phyloP scores from a whole-genome alignment of 2,888 invertebrate species.

The Sycophila texana region DNA sequence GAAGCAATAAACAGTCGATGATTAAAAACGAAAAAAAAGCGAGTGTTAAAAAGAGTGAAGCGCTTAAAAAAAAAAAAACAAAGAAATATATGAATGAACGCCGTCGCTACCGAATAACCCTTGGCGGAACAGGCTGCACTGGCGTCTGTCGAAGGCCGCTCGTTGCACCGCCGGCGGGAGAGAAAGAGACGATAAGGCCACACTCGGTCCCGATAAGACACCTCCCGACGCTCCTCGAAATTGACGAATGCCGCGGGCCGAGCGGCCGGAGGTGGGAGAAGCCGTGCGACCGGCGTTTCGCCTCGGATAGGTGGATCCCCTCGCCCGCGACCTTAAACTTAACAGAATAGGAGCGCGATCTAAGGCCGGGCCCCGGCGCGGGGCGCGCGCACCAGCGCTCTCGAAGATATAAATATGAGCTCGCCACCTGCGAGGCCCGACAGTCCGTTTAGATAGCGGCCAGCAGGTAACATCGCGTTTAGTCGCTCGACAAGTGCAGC shows the following conservation, averaged over 20 bases:
- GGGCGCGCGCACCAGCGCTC: constrained; percentile 21
- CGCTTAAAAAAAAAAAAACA: too few relatives aligned
- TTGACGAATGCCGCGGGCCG: not conserved
- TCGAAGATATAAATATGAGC: constrained; percentile 66
- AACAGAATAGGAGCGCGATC: constrained; percentile 61
- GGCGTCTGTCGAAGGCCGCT: too few relatives aligned
- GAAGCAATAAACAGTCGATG: too few relatives aligned
- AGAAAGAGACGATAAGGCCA: too few relatives aligned
- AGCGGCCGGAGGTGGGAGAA: constrained; percentile 1
- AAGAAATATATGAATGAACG: too few relatives aligned
- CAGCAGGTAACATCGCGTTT: not conserved
- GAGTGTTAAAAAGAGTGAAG: too few relatives aligned
- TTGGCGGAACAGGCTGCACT: too few relatives aligned
- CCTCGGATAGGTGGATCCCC: constrained; percentile 32
- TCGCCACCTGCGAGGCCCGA: constrained; percentile 29
- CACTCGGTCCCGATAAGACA: too few relatives aligned
- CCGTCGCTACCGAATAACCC: too few relatives aligned
- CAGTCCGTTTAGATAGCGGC: constrained; percentile 25
- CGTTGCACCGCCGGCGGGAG: too few relatives aligned
- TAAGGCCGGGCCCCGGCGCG: constrained; percentile 57
- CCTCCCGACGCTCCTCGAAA: too few relatives aligned
- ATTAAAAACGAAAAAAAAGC: too few relatives aligned
- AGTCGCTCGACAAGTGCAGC: not conserved
- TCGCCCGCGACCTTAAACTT: constrained; percentile 63
- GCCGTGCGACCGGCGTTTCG: not conserved